Conservation (phyloP, 2,888 invertebrate species). For the Apamea sordens region DNA sequence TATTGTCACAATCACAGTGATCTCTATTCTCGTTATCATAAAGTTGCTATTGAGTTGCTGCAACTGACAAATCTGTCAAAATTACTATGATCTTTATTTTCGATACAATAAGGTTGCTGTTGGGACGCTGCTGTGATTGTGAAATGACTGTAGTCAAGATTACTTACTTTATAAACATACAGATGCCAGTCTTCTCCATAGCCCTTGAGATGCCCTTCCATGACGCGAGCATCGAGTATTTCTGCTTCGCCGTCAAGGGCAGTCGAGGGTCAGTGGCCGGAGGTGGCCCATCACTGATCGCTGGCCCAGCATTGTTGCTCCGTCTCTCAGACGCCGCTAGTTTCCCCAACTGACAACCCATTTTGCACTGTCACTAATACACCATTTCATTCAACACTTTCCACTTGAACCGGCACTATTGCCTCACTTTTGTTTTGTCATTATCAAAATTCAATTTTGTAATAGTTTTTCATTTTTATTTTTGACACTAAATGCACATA, state of each 20-base stretch:
- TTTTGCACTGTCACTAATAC: constrained; percentile 74
- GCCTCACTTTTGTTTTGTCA: constrained; percentile 42
- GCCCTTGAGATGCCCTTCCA: constrained; percentile 98
- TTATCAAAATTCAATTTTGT: constrained; percentile 38
- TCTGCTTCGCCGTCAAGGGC: constrained; percentile 96
- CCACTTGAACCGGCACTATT: constrained; percentile 37
- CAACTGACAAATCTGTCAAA: neutral
- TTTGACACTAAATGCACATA: constrained; percentile 34
- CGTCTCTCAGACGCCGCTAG: constrained; percentile 91
- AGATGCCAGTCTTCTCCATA: constrained; percentile 96
- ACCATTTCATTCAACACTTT: constrained; percentile 60
- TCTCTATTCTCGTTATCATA: neutral
- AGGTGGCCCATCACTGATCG: constrained; percentile 90
- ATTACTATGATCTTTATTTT: neutral
- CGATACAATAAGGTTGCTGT: neutral
- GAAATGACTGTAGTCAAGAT: neutral
- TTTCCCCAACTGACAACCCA: constrained; percentile 95
- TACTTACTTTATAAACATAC: constrained; percentile 97
- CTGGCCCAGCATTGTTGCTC: constrained; percentile 83
- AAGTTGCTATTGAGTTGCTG: neutral
- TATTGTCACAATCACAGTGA: neutral
- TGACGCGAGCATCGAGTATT: constrained; percentile 96
- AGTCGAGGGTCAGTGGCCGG: constrained; percentile 94
- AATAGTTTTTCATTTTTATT: constrained; percentile 37
- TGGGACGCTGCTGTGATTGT: neutral